These are phyloP conservation scores for Barypeithes pellucidus DNA, from an alignment of 2,888 invertebrate genomes.

Conservation along the genomic window DNA sequence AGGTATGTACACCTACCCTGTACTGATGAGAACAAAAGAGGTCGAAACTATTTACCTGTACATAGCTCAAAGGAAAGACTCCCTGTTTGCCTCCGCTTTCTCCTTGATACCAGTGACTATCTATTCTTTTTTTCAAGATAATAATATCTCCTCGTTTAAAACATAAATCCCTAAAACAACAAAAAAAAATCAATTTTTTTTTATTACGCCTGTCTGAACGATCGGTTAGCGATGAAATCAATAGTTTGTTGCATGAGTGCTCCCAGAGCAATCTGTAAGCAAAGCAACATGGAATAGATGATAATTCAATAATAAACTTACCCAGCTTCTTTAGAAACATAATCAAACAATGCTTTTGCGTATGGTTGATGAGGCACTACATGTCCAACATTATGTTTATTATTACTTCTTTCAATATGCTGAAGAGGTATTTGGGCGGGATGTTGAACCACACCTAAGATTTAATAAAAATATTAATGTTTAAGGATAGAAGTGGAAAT, in stretches of 20 bases:
- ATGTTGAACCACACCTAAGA: constrained; percentile 58
- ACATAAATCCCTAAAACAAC: constrained; percentile 79
- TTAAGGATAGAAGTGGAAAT: no score
- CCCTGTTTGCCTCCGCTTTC: constrained; percentile 86
- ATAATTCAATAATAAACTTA: constrained; percentile 68
- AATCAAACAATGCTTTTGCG: constrained; percentile 91
- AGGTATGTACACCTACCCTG: no score
- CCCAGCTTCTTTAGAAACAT: constrained; percentile 88
- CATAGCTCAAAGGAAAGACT: constrained; percentile 88
- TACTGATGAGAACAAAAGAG: no score
- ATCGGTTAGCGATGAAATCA: no score
- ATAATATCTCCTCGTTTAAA: constrained; percentile 92
- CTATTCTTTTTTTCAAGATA: constrained; percentile 84
- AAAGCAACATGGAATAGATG: no score
- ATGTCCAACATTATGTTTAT: constrained; percentile 71
- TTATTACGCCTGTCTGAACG: no score
- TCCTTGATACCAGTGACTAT: constrained; percentile 90
- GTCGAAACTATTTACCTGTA: constrained; percentile 80
- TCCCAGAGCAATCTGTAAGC: no score
- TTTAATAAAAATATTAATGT: background rate
- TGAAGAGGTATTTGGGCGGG: constrained; percentile 61
- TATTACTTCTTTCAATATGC: constrained; percentile 62
- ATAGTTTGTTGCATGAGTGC: no score
- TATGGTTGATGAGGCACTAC: constrained; percentile 82
- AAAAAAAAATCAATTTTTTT: no score